phyloP scores from a whole-genome alignment of 2,797 vertebrate species.

The Fistularia commersonii region DNA sequence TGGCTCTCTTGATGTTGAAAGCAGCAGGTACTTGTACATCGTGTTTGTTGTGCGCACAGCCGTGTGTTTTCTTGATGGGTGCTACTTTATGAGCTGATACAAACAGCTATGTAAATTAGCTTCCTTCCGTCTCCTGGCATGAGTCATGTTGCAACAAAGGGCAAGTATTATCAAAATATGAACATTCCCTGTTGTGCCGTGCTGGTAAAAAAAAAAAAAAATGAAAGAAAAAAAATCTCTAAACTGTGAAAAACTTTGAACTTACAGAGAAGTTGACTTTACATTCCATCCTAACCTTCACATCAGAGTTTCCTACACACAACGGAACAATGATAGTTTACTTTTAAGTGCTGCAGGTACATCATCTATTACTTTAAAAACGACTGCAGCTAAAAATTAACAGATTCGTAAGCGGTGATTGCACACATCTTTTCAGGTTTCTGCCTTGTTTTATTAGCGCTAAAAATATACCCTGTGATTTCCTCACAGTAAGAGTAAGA shows the following conservation, averaged over 20 bases:
- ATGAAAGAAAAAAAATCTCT: too few relatives aligned
- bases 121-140: constrained; percentile 35
- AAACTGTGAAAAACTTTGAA: too few relatives aligned
- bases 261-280: constrained; percentile 6
- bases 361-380: too few relatives aligned
- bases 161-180: constrained; percentile 15
- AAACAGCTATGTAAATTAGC: constrained; percentile 52
- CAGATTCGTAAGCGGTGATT: too few relatives aligned
- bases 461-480: too few relatives aligned
- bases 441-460: too few relatives aligned
- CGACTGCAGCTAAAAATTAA: too few relatives aligned
- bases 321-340: too few relatives aligned
- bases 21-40: constrained; percentile 47
- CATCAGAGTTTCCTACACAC: too few relatives aligned
- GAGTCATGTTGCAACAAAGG: constrained; percentile 40
- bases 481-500: too few relatives aligned
- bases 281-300: constrained; percentile 1
- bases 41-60: constrained; percentile 47
- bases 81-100: constrained; percentile 53
- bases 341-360: too few relatives aligned
- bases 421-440: too few relatives aligned
- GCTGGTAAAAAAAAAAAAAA: neutral
- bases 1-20: constrained; percentile 61
- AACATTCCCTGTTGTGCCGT: constrained; percentile 5
- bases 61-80: constrained; percentile 39